Evolutionary conservation across 2,113 vertebrate genomes (phyloP).

Genomic region (Pelusios castaneus): DNA sequence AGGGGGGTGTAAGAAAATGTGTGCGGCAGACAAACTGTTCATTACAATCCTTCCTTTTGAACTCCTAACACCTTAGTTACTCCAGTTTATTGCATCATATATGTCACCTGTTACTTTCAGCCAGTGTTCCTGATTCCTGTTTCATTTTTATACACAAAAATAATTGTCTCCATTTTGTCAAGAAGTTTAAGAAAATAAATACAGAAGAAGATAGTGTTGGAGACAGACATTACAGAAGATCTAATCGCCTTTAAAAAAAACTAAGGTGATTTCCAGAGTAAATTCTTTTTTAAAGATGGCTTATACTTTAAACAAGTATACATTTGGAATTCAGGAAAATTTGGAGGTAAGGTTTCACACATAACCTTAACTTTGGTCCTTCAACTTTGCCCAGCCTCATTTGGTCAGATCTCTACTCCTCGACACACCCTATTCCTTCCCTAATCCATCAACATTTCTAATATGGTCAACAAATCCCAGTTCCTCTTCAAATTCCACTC

Average conservation of each 20-base stretch:
- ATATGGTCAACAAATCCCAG: no score
- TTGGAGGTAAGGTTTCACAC: no score
- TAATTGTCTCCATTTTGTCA: background rate
- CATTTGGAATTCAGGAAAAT: no score
- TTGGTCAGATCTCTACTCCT: no score
- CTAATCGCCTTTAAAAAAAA: accelerated
- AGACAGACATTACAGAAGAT: background rate
- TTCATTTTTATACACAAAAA: background rate
- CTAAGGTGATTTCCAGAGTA: background rate
- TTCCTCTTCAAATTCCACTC: no score
- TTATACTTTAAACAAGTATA: no score
- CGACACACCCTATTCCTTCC: no score
- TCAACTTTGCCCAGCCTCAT: no score
- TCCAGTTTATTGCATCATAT: background rate
- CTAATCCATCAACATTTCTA: no score
- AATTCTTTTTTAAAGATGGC: background rate
- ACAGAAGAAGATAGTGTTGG: background rate
- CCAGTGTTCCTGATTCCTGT: background rate
- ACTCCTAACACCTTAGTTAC: background rate
- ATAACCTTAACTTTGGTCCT: no score
- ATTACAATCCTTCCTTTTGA: background rate
- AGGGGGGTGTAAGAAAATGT: no score
- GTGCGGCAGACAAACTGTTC: background rate
- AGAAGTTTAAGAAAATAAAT: background rate
- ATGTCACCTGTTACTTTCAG: background rate